phyloP scores from a whole-genome alignment of 2,888 invertebrate genomes.

The Drosophila stalkeri region DNA sequence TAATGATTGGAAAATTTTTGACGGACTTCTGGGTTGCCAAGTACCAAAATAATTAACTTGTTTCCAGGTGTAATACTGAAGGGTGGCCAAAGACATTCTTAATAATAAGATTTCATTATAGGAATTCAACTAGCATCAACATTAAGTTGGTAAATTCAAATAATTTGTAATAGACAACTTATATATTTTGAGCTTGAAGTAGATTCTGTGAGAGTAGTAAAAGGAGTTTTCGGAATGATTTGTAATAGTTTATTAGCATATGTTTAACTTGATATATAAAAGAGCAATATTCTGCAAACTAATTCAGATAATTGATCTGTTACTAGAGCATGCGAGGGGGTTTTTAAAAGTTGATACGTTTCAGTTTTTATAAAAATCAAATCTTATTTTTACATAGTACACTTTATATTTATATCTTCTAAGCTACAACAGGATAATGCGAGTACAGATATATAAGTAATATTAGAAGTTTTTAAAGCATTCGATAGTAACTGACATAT shows the following conservation, averaged over 20 bases:
- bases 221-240: background rate
- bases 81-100: constrained; percentile 14
- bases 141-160: too few species aligned
- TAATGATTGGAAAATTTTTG: constrained; percentile 69
- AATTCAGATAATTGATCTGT: background rate
- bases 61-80: constrained; percentile 52
- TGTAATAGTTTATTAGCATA: background rate
- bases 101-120: background rate
- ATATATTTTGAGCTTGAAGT: background rate
- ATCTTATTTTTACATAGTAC: background rate
- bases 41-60: constrained; percentile 69
- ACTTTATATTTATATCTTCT: background rate
- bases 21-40: constrained; percentile 35
- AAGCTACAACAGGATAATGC: too few species aligned
- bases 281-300: background rate
- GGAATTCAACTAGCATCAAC: too few species aligned
- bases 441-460: background rate
- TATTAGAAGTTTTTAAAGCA: background rate
- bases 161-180: background rate
- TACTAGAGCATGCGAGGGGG: too few species aligned
- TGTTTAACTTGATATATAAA: background rate
- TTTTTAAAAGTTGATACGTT: too few species aligned
- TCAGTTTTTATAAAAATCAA: too few species aligned
- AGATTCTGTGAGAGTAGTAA: background rate
- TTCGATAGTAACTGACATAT: background rate